phyloP scores from a whole-genome alignment of 2,797 vertebrate species.

The Dendrocincla fuliginosa region DNA sequence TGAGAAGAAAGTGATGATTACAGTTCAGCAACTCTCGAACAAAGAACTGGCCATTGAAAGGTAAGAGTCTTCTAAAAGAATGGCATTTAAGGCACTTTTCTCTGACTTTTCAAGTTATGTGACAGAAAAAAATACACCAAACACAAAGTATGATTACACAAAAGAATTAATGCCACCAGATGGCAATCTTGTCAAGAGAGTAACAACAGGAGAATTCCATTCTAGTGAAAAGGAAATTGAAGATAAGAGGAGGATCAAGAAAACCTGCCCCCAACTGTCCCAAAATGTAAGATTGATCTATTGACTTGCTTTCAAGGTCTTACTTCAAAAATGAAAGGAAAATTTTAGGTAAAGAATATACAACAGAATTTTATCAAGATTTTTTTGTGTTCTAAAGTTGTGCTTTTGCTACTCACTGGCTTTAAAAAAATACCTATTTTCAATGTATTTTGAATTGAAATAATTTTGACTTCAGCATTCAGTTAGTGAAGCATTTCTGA shows the following conservation, averaged over 20 bases:
- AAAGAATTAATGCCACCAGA: constrained; percentile 54
- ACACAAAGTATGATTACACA: neutral
- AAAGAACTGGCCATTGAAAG: constrained; percentile 94
- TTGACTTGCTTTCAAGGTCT: neutral
- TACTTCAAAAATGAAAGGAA: neutral
- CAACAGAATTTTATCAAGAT: neutral
- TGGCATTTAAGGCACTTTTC: neutral
- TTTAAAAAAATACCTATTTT: neutral
- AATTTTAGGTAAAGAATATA: neutral
- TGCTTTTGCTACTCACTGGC: neutral
- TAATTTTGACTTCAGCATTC: neutral
- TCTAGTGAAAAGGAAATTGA: neutral
- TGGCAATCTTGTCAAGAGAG: constrained; percentile 71
- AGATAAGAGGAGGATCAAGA: neutral
- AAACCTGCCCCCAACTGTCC: neutral
- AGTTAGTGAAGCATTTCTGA: neutral
- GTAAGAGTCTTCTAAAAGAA: constrained; percentile 69
- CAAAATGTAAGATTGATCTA: neutral
- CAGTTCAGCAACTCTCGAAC: constrained; percentile 93
- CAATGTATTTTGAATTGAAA: neutral
- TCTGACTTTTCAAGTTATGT: neutral
- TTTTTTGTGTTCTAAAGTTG: neutral
- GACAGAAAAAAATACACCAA: neutral
- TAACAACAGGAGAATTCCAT: neutral
- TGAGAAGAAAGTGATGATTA: constrained; percentile 94